These are phyloP conservation scores for Drosophila mayri DNA, from an alignment of 1,140 invertebrate genomes.

Conservation along the genomic window DNA sequence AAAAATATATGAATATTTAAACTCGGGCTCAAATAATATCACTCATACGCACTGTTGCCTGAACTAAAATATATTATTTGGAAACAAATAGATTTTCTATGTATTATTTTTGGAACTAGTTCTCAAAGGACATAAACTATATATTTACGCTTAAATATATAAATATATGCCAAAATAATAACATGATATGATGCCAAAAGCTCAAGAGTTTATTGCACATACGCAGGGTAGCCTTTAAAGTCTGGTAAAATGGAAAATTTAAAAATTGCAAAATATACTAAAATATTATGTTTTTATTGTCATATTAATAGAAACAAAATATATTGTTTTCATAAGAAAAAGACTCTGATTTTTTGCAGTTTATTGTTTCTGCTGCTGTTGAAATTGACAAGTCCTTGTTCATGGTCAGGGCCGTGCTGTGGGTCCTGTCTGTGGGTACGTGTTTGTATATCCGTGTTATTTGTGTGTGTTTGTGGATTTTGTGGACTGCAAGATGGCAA, in stretches of 20 bases:
- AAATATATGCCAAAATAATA: background rate
- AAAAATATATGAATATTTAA: background rate
- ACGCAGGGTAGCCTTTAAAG: background rate
- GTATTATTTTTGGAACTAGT: too few species aligned
- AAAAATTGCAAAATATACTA: background rate
- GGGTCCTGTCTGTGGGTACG: constrained; percentile 3
- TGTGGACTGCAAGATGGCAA: constrained; percentile 49
- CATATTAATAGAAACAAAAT: background rate
- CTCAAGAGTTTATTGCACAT: background rate
- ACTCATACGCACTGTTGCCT: constrained; percentile 4
- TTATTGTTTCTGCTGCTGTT: constrained; percentile 21
- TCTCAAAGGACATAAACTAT: too few species aligned
- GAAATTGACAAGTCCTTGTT: constrained; percentile 73
- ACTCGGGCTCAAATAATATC: background rate
- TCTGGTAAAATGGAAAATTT: background rate
- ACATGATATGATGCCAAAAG: background rate
- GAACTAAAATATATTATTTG: background rate
- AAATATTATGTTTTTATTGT: too few species aligned
- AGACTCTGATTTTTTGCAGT: background rate
- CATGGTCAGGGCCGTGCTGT: constrained; percentile 67
- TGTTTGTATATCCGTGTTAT: background rate
- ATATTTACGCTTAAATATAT: background rate
- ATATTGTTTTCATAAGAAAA: background rate
- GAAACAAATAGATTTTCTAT: background rate
- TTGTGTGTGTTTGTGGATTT: background rate